Evolutionary conservation across 2,113 vertebrate genomes (phyloP).

Genomic region (Phyllostomus discolor): DNA sequence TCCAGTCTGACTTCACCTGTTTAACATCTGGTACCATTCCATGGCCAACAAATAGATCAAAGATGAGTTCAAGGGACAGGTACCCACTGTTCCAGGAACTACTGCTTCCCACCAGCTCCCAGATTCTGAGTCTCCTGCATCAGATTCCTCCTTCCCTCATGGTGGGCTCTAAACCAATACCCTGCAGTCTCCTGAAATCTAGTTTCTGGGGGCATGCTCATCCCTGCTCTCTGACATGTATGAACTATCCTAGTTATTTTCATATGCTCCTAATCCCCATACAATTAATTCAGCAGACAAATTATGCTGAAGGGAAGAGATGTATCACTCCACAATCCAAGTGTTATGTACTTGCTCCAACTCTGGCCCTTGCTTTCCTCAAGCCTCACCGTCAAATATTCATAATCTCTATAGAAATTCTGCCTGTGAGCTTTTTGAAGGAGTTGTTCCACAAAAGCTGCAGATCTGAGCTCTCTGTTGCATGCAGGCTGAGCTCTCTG

Average conservation of each 20-base stretch:
- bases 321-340: too few species aligned
- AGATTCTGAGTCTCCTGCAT: neutral
- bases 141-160: neutral
- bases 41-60: neutral
- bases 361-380: neutral
- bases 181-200: neutral
- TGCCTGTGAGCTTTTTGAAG: neutral
- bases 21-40: too few species aligned
- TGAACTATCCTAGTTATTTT: neutral
- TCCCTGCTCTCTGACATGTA: neutral
- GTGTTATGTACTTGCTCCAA: neutral
- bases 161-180: neutral
- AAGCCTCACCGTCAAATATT: neutral
- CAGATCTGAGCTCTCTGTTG: neutral
- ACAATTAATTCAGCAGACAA: neutral
- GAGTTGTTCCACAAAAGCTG: neutral
- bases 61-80: neutral
- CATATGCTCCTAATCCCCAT: neutral
- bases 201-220: neutral
- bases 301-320: neutral
- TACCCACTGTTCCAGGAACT: neutral
- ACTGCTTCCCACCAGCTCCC: too few species aligned
- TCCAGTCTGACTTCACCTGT: too few species aligned
- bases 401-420: neutral
- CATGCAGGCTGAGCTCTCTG: neutral